Evolutionary conservation across 1,140 invertebrate species (phyloP).

Genomic region (Neodiprion pinetum): DNA sequence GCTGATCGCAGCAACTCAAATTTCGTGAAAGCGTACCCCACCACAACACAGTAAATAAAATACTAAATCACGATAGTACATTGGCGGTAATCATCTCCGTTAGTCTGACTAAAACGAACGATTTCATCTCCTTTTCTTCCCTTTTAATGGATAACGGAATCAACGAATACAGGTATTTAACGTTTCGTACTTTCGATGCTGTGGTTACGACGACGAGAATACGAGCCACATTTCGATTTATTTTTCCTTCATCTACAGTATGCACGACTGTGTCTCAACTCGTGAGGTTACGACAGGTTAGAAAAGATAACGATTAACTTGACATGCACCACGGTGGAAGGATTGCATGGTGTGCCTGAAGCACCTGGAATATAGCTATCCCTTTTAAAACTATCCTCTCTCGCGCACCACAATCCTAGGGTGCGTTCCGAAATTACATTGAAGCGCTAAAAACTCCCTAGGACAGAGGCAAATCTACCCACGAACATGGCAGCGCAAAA

Average conservation of each 20-base stretch:
- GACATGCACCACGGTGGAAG: slow-evolving; percentile 14
- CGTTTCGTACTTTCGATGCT: neutral
- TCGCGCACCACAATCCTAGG: too few relatives aligned
- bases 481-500: too few relatives aligned
- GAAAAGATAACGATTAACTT: slow-evolving; percentile 56
- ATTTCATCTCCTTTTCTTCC: neutral
- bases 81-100: neutral
- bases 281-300: slow-evolving; percentile 47
- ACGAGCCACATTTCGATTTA: neutral
- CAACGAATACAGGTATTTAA: too few relatives aligned
- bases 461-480: too few relatives aligned
- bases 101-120: too few relatives aligned
- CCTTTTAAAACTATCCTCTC: too few relatives aligned
- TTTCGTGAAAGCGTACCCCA: neutral
- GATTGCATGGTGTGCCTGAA: too few relatives aligned
- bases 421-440: too few relatives aligned
- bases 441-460: too few relatives aligned
- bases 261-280: neutral
- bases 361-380: too few relatives aligned
- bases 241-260: neutral
- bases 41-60: neutral
- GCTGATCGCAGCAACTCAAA: neutral
- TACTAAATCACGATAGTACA: neutral
- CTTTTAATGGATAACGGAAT: neutral
- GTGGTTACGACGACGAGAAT: neutral